Base-by-base conservation (phyloP, 2,113 vertebrate species). In the Oceanites oceanicus region DNA sequence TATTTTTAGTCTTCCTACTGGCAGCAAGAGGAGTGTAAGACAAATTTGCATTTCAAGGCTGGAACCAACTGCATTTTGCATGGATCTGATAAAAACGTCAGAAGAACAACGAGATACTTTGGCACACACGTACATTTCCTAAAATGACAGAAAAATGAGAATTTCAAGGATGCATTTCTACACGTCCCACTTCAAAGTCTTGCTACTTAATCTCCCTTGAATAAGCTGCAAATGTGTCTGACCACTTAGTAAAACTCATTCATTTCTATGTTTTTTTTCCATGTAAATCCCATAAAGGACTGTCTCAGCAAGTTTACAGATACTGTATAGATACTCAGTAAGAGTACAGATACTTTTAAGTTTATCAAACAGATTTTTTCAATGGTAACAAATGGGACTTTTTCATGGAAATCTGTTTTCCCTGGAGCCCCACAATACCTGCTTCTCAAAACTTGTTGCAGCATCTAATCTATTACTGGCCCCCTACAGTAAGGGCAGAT, bases 1-100 rank as follows among this genome's bases (percentile, higher is more conserved):
- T 96, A 97, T 97, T 97, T 97, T 96, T 96, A 96, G 93, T 90
- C 78, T 88, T 95, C n/a, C 68, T 92, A 89, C 86, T 96, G 96
- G 92, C 95, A 97, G 88, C 82, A 88, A 86, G 80, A 96, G 82
- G 66, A 92, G 70, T 59, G 77, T 82, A 93, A 96, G 95, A 94
- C 66, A 78, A 89, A 96, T 96, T 95, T 96, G 88, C 91, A 96
- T 97, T 96, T 95, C 93, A 94, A 91, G 96, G 91, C 81, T 95
- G 94, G 89, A 97, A 95, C 84, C 55, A 87, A 90, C 86, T 59
- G 71, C 72, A 88, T 92, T 97, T 94, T 49, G 2, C 87, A 95
- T 84, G 78, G 65, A 95, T 96, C 91, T 96, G 95, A 97, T 96
- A 92, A 96, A 96, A 95, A 90, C 91, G 92, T 95, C 96, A 96